Evolutionary conservation across 2,888 invertebrate species (phyloP).

Genomic region (Parascotia fuliginaria): DNA sequence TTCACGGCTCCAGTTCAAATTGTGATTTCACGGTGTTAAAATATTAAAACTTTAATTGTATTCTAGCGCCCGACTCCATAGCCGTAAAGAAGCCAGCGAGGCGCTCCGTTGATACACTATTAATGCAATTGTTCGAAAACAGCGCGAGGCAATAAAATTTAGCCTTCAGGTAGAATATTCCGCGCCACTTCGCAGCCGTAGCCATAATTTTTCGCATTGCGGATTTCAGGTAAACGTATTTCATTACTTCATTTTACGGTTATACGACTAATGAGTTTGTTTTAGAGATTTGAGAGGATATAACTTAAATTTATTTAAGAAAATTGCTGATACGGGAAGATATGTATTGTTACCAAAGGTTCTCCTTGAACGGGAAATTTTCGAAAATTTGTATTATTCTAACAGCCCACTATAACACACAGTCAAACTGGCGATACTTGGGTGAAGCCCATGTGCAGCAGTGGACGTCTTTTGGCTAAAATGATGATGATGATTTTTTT

Average conservation of each 20-base stretch:
- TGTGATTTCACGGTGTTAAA: conserved; percentile 70
- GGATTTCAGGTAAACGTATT: conserved; percentile 68
- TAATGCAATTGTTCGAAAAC: conserved; percentile 85
- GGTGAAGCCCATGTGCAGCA: no score
- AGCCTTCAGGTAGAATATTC: conserved; percentile 80
- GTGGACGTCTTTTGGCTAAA: no score
- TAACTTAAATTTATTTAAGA: conserved; percentile 2
- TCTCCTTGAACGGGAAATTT: not conserved
- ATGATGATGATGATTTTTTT: no score
- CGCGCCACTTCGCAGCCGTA: conserved; percentile 72
- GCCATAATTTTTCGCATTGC: conserved; percentile 84
- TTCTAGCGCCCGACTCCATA: conserved; percentile 62
- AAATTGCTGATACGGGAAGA: not conserved
- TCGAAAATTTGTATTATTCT: not conserved
- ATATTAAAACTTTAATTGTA: conserved; percentile 82
- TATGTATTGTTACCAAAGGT: not conserved
- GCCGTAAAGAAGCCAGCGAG: conserved; percentile 76
- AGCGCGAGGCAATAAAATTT: conserved; percentile 79
- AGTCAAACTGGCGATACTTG: no score
- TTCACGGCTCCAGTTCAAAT: conserved; percentile 53
- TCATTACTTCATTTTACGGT: conserved; percentile 54
- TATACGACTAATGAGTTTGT: conserved; percentile 51
- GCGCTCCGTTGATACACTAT: conserved; percentile 81
- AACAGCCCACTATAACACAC: no score
- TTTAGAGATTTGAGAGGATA: conserved; percentile 34